Conservation (phyloP, 2,113 vertebrate species). For the Herpailurus yagouaroundi region DNA sequence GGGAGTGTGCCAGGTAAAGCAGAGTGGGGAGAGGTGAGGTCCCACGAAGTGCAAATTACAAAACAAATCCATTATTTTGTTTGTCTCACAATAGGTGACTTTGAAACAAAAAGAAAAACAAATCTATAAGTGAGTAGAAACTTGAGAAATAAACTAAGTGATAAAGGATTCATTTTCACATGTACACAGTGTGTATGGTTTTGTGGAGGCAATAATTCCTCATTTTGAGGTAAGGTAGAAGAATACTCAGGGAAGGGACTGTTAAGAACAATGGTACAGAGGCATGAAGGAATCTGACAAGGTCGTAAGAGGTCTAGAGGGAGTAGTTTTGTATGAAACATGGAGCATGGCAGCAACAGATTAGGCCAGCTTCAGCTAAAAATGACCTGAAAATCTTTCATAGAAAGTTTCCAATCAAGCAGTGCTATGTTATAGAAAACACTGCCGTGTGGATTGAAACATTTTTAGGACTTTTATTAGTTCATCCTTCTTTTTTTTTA, state of each 20-base stretch:
- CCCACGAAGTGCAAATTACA: constrained; percentile 60
- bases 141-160: not conserved
- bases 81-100: constrained; percentile 42
- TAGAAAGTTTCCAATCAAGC: not conserved
- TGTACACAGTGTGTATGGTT: not conserved
- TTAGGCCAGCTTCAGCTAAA: not conserved
- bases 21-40: constrained; percentile 55
- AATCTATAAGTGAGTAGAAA: not conserved
- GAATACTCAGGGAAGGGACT: not conserved
- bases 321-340: not conserved
- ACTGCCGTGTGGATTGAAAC: not conserved
- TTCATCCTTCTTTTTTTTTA: not conserved
- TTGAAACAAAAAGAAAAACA: constrained; percentile 61
- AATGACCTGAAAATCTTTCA: not conserved
- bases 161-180: not conserved
- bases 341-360: not conserved
- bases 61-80: constrained; percentile 51
- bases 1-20: constrained; percentile 45
- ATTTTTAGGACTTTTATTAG: not conserved
- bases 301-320: no score
- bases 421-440: not conserved
- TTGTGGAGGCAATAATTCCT: not conserved
- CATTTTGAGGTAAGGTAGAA: not conserved
- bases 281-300: not conserved
- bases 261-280: not conserved